Conservation (phyloP, 1,140 invertebrate genomes). For the Bombus difficillimus region DNA sequence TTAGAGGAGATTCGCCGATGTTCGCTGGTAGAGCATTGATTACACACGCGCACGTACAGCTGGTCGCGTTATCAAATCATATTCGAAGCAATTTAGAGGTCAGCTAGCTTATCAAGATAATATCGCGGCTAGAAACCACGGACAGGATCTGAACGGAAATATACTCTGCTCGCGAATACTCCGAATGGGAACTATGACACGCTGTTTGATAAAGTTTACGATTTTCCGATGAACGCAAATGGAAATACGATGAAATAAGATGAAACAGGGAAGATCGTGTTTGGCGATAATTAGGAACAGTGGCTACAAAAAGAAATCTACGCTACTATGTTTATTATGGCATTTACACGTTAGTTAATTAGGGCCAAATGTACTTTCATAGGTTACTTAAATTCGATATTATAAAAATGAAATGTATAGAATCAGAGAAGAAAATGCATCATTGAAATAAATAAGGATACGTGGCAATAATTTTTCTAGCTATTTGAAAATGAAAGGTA, state of each 20-base stretch:
- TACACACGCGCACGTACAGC: constrained; percentile 19
- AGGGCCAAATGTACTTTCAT: too few species aligned
- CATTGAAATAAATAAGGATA: too few species aligned
- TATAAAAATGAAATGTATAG: too few species aligned
- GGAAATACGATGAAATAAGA: background rate
- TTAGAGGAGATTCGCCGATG: constrained; percentile 48
- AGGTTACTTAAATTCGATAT: too few species aligned
- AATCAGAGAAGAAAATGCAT: too few species aligned
- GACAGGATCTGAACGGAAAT: background rate
- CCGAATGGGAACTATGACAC: background rate
- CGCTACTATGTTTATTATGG: too few species aligned
- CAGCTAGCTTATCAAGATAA: constrained; percentile 47
- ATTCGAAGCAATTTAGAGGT: constrained; percentile 46
- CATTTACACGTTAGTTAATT: too few species aligned
- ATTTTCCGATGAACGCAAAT: background rate
- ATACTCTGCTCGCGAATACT: background rate
- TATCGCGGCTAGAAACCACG: background rate
- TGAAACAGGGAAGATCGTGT: too few species aligned
- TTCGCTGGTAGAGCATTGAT: background rate
- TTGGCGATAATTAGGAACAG: too few species aligned
- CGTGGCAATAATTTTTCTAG: too few species aligned
- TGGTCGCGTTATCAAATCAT: constrained; percentile 59
- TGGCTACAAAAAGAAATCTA: too few species aligned
- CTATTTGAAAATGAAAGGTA: too few species aligned
- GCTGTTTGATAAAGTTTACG: background rate